Evolutionary conservation across 2,797 vertebrate genomes (phyloP).

Genomic region (Pogonophryne albipinna): DNA sequence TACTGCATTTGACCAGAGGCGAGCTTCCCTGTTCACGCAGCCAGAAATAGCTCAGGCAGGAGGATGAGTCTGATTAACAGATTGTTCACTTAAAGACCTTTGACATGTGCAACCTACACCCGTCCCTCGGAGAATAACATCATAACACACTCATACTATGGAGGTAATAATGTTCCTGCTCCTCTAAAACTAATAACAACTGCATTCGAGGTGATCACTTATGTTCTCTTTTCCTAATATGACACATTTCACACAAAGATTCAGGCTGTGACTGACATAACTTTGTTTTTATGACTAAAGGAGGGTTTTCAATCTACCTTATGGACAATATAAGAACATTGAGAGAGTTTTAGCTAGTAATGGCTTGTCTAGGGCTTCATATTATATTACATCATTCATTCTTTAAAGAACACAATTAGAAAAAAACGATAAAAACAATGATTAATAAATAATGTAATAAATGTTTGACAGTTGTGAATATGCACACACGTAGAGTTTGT

Average conservation of each 20-base stretch:
- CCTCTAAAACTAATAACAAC: slow-evolving; percentile 23
- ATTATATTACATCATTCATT: no score
- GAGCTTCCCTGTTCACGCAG: slow-evolving; percentile 15
- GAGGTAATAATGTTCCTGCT: slow-evolving; percentile 12
- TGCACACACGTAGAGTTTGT: background rate
- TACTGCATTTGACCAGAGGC: slow-evolving; percentile 51
- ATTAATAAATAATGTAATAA: background rate
- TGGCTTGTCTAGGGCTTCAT: no score
- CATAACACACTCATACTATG: slow-evolving; percentile 25
- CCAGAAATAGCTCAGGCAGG: slow-evolving; percentile 59
- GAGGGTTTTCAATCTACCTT: background rate
- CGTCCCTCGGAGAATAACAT: slow-evolving; percentile 27
- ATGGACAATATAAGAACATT: no score
- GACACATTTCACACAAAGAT: background rate
- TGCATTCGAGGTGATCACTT: background rate
- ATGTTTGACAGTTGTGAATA: background rate
- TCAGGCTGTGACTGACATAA: background rate
- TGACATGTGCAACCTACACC: slow-evolving; percentile 42
- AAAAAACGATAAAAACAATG: background rate
- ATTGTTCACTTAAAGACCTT: slow-evolving; percentile 59
- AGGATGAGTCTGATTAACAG: slow-evolving; percentile 67
- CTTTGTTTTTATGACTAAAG: background rate
- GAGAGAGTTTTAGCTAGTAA: no score
- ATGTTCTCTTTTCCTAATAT: background rate
- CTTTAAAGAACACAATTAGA: background rate